Percentiles rank a stretch among this genome's conserved stretches.
These are phyloP conservation scores for Scelioninae gen. 1 DNA, from an alignment of 2,888 invertebrate species.

Conservation along the genomic window DNA sequence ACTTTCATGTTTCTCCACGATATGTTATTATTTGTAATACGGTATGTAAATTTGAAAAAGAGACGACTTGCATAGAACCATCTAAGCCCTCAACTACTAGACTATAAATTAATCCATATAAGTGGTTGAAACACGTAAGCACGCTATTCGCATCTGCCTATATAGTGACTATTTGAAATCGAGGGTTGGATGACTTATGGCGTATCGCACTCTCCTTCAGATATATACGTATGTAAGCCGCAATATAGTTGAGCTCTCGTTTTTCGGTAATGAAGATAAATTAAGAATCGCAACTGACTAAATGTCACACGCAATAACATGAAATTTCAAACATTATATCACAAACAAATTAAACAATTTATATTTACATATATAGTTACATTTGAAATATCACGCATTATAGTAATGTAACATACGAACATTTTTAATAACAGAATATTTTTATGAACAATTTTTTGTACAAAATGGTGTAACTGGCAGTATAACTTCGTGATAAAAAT, in stretches of 20 bases:
- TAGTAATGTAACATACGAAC: not conserved
- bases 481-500: too few relatives aligned
- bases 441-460: too few relatives aligned
- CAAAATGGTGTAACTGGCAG: too few relatives aligned
- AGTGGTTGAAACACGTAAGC: slow-evolving; percentile 70
- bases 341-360: not conserved
- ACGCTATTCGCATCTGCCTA: slow-evolving; percentile 66
- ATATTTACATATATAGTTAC: not conserved
- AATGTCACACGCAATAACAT: slow-evolving; percentile 39
- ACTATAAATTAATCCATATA: slow-evolving; percentile 69
- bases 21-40: slow-evolving; percentile 48
- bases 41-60: slow-evolving; percentile 57
- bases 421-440: too few relatives aligned
- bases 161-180: slow-evolving; percentile 61
- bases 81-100: slow-evolving; percentile 46
- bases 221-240: slow-evolving; percentile 32
- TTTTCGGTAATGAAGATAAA: slow-evolving; percentile 47
- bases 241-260: slow-evolving; percentile 24
- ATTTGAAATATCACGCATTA: not conserved
- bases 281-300: slow-evolving; percentile 49
- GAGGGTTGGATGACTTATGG: slow-evolving; percentile 68
- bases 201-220: slow-evolving; percentile 46
- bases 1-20: not conserved
- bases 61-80: slow-evolving; percentile 7
- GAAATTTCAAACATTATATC: slow-evolving; percentile 13